These are phyloP conservation scores for Ctenomys sociabilis DNA, from an alignment of 2,113 vertebrate species.

Conservation along the genomic window DNA sequence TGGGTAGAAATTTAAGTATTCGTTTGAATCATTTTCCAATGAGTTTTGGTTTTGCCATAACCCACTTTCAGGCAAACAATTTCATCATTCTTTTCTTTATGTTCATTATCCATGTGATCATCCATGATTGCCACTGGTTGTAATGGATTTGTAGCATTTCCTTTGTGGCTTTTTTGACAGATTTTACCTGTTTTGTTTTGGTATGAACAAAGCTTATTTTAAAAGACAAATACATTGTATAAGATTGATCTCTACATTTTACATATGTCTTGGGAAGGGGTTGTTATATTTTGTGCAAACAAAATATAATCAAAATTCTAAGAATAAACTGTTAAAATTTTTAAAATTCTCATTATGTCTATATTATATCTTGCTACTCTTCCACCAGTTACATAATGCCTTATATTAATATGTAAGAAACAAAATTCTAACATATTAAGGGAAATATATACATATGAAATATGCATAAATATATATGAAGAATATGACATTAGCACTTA, in stretches of 20 bases:
- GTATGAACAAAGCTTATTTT: background rate
- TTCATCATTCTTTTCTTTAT: background rate
- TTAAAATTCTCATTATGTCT: background rate
- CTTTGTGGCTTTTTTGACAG: background rate
- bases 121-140: background rate
- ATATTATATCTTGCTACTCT: background rate
- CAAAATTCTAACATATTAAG: constrained; percentile 7
- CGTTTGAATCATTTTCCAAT: background rate
- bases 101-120: background rate
- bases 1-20: background rate
- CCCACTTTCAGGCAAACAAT: background rate
- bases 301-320: background rate
- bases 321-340: background rate
- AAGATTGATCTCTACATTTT: background rate
- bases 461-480: background rate
- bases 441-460: constrained; percentile 30
- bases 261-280: background rate
- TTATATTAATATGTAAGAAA: constrained; percentile 7
- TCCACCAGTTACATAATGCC: constrained; percentile 19
- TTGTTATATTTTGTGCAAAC: too few species aligned
- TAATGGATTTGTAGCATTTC: background rate
- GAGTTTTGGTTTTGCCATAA: background rate
- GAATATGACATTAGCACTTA: constrained; percentile 34
- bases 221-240: background rate
- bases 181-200: background rate